Conservation (phyloP, 2,888 invertebrate genomes). For the Phalangium opilio region DNA sequence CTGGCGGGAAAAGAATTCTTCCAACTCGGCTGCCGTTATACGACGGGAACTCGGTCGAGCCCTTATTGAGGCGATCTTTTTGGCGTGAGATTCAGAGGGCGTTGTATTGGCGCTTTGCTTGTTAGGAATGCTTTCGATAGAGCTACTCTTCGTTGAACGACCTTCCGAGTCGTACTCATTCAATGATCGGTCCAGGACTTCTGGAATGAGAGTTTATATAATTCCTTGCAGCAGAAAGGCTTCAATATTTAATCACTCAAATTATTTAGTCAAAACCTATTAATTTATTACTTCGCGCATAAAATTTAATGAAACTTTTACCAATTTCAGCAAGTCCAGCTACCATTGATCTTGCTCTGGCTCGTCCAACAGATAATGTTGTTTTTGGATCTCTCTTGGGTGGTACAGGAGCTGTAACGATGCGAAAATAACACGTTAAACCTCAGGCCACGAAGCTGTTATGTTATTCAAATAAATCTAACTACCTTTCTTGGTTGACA, state of each 20-base stretch:
- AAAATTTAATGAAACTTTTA: conserved; percentile 9
- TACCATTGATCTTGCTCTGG: conserved; percentile 81
- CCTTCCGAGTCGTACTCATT: conserved; percentile 23
- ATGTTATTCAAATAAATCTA: too few relatives aligned
- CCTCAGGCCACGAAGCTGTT: too few relatives aligned
- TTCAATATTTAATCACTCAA: too few relatives aligned
- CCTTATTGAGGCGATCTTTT: conserved; percentile 16
- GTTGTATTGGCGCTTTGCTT: conserved; percentile 14
- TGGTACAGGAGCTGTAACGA: conserved; percentile 64
- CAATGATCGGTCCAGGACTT: conserved; percentile 25
- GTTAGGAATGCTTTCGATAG: conserved; percentile 24
- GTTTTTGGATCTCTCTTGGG: conserved; percentile 89
- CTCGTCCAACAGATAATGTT: conserved; percentile 78
- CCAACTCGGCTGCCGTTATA: conserved; percentile 77
- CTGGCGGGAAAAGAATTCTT: conserved; percentile 80
- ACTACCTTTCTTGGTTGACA: conserved; percentile 16
- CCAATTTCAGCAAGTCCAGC: conserved; percentile 47
- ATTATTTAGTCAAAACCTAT: too few relatives aligned
- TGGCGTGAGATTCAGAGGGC: not conserved
- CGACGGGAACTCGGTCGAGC: conserved; percentile 51
- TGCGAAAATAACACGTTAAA: not conserved
- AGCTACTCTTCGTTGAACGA: conserved; percentile 20
- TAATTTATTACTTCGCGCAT: too few relatives aligned
- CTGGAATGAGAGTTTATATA: not conserved
- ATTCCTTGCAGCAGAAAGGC: not conserved